Evolutionary conservation across 2,888 invertebrate genomes (phyloP), one percentile per base, ranked within the genome.

Genomic region (Drosophila formosana): DNA sequence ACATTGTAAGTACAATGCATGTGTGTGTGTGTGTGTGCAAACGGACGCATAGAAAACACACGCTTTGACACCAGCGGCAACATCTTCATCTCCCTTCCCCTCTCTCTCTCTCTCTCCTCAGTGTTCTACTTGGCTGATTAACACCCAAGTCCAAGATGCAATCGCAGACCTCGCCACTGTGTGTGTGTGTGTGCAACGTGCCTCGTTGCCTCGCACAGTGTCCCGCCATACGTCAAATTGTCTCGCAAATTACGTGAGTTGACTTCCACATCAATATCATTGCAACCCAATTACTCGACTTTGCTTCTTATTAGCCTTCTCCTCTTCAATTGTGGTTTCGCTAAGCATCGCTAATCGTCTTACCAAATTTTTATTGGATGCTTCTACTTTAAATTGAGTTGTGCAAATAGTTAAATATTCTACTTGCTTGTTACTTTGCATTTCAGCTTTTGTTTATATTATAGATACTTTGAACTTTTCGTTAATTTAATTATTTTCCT

Each of bases 81-180:
- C 37, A 53, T 55, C 45, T 60, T 47, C 49, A 49, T 50, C 39
- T 26, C 28, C 49, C 1, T 8, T 47, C 8, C 13, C 43, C 39
- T 45, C 43, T 46, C 39, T 45, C 43, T 55, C 26, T 8, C 32
- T 37, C 53, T 1, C 8, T 30, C 30, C 3, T 6, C 52, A 46
- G 25, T 53, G 49, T 50, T 55, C n/a, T 46, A 58, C 58, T 65
- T 69, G 55, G 64, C 57, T 69, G 61, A 74, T 69, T 73, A 70
- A 61, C 53, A 70, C 46, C 34, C 56, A 50, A 56, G 65, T 25
- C 60, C 41, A 50, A 63, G 50, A 41, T 13, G 39, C 9, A 37
- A 34, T 18, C 13, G 4, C 5, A 66, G 47, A 18, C 18, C n/a
- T n/a, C 11, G 37, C 5, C 37, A 1, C 32, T 32, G 8, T 8